A percentile compares a stretch with the other conserved stretches of the same genome.
Evolutionary conservation across 2,888 invertebrate species (phyloP).

Genomic region (Agrochola lychnidis): DNA sequence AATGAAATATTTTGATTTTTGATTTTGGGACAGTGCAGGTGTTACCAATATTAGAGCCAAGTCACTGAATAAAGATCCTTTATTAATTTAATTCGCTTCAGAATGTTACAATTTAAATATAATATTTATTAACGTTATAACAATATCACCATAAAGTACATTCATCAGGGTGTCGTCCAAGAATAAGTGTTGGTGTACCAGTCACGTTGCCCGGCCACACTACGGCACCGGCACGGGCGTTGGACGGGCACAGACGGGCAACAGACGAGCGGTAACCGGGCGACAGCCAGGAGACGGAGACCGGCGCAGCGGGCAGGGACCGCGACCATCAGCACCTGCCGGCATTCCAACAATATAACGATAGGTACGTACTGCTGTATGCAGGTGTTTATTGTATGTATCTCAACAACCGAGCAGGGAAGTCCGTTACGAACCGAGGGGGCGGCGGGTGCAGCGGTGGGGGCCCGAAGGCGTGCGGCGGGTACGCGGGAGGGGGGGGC

Average conservation of each 20-base stretch:
- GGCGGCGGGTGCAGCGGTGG: slow-evolving; percentile 50
- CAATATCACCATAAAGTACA: slow-evolving; percentile 49
- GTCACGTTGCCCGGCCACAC: neutral
- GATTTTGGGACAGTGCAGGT: neutral
- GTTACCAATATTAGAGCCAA: neutral
- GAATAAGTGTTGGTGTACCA: neutral
- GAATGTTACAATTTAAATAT: slow-evolving; percentile 44
- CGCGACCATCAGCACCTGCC: slow-evolving; percentile 47
- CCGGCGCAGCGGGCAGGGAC: neutral
- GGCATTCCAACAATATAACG: neutral
- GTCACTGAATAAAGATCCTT: slow-evolving; percentile 31
- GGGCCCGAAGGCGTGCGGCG: slow-evolving; percentile 57
- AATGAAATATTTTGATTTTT: too few species aligned
- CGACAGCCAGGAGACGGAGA: too few species aligned
- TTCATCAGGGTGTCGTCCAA: slow-evolving; percentile 19
- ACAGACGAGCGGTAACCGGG: neutral
- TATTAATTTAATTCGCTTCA: slow-evolving; percentile 46
- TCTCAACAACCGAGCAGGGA: neutral
- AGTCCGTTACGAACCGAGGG: slow-evolving; percentile 31
- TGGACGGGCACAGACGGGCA: neutral
- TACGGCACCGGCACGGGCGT: neutral
- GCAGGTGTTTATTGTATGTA: neutral
- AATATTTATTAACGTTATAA: slow-evolving; percentile 37
- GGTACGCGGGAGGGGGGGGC: slow-evolving; percentile 54
- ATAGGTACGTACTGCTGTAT: neutral